These are phyloP conservation scores for Cinclus mexicanus DNA, from an alignment of 2,113 vertebrate species.

Conservation along the genomic window DNA sequence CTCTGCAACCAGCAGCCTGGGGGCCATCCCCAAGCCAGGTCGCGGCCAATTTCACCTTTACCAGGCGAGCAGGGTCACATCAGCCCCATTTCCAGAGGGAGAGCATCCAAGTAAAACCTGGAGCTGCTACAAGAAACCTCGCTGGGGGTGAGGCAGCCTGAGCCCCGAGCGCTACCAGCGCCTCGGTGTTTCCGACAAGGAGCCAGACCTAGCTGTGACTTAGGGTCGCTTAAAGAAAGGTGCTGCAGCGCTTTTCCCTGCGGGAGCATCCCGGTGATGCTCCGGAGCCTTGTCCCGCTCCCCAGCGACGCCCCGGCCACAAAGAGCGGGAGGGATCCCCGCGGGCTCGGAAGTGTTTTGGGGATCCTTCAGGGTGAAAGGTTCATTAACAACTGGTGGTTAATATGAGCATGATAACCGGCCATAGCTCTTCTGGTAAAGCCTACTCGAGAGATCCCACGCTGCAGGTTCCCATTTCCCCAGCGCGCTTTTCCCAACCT, in stretches of 20 bases:
- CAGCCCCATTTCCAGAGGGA: not conserved
- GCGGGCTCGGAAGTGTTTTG: not conserved
- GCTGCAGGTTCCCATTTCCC: not conserved
- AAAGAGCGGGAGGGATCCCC: not conserved
- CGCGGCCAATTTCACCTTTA: not conserved
- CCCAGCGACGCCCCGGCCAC: not conserved
- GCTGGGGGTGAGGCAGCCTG: not conserved
- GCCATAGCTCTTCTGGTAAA: not conserved
- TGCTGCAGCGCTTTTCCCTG: no score
- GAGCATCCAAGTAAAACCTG: not conserved
- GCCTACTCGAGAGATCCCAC: not conserved
- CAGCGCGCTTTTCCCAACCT: not conserved
- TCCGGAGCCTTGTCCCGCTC: not conserved
- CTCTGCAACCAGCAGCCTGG: not conserved
- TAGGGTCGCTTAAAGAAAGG: not conserved
- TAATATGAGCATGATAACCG: slow-evolving; percentile 53
- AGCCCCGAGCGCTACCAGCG: not conserved
- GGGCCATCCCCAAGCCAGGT: not conserved
- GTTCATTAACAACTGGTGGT: slow-evolving; percentile 15
- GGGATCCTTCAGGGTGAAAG: slow-evolving; percentile 39
- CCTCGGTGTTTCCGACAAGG: not conserved
- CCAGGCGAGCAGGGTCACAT: not conserved
- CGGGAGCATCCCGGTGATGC: no score
- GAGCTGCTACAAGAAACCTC: not conserved
- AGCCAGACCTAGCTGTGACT: not conserved